Evolutionary conservation across 2,113 vertebrate genomes (phyloP).

Genomic region (Triplophysa tibetana): DNA sequence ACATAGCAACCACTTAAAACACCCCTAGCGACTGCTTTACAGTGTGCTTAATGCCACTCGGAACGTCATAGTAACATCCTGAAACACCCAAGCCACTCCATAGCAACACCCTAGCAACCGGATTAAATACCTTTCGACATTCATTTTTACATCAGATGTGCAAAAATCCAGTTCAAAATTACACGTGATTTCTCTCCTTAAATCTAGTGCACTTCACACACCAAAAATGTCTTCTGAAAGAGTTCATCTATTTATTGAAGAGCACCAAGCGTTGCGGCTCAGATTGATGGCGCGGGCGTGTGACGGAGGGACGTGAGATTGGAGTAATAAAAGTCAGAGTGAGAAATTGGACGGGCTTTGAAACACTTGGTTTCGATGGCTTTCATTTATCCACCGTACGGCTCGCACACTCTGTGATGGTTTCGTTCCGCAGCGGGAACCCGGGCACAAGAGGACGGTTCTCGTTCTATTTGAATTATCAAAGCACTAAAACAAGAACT

Average conservation of each 20-base stretch:
- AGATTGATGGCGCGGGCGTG: slow-evolving; percentile 47
- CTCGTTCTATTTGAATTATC: not conserved
- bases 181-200: slow-evolving; percentile 9
- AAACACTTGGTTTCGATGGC: slow-evolving; percentile 37
- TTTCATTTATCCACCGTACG: slow-evolving; percentile 37
- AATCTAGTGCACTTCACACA: not conserved
- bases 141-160: not conserved
- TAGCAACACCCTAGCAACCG: too few relatives aligned
- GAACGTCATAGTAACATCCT: not conserved
- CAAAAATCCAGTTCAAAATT: slow-evolving; percentile 15
- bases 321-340: slow-evolving; percentile 40
- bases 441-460: not conserved
- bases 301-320: slow-evolving; percentile 39
- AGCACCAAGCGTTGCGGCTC: slow-evolving; percentile 39
- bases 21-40: too few relatives aligned
- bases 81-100: too few relatives aligned
- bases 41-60: not conserved
- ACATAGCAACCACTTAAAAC: too few relatives aligned
- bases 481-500: not conserved
- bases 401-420: not conserved
- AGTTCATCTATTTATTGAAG: slow-evolving; percentile 51
- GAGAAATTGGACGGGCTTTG: slow-evolving; percentile 42
- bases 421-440: not conserved
- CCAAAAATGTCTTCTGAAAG: slow-evolving; percentile 42
- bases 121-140: not conserved